These are phyloP conservation scores for Lobophora halterata DNA, from an alignment of 2,888 invertebrate species.

Conservation along the genomic window DNA sequence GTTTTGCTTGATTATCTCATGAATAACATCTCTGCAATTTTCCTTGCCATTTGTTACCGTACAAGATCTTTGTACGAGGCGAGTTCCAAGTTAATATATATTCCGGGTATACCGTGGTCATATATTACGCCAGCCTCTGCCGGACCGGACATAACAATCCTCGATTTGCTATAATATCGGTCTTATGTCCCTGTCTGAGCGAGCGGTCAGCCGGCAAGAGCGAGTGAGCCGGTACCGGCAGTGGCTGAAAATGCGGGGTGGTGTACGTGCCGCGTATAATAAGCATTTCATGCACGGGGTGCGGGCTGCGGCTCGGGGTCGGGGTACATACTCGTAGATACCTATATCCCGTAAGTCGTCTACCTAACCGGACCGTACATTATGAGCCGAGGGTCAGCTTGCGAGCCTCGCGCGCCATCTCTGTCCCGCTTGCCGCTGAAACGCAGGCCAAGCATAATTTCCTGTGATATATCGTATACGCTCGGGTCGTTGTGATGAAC, in stretches of 20 bases:
- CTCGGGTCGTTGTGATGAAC: conserved; percentile 62
- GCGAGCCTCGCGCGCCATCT: conserved; percentile 66
- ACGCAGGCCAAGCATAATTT: conserved; percentile 72
- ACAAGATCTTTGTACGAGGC: conserved; percentile 80
- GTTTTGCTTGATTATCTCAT: conserved; percentile 53
- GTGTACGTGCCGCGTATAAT: conserved; percentile 82
- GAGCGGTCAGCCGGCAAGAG: conserved; percentile 51
- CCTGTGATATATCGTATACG: conserved; percentile 74
- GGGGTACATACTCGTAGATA: conserved; percentile 65
- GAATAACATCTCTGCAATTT: conserved; percentile 75
- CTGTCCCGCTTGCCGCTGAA: conserved; percentile 65
- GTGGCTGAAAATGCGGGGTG: conserved; percentile 65
- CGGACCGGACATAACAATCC: conserved; percentile 82
- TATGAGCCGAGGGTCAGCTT: conserved; percentile 78
- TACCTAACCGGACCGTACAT: conserved; percentile 82
- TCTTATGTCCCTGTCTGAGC: conserved; percentile 67
- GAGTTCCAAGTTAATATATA: conserved; percentile 81
- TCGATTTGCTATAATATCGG: conserved; percentile 81
- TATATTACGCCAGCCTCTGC: conserved; percentile 81
- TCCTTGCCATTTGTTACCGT: conserved; percentile 80
- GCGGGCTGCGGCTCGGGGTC: conserved; percentile 62
- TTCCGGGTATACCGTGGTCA: conserved; percentile 81
- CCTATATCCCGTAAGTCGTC: conserved; percentile 79
- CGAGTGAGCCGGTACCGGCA: conserved; percentile 52
- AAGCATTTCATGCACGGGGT: conserved; percentile 83